Conservation (phyloP, 2,888 invertebrate species). For the Uropetala carovei region DNA sequence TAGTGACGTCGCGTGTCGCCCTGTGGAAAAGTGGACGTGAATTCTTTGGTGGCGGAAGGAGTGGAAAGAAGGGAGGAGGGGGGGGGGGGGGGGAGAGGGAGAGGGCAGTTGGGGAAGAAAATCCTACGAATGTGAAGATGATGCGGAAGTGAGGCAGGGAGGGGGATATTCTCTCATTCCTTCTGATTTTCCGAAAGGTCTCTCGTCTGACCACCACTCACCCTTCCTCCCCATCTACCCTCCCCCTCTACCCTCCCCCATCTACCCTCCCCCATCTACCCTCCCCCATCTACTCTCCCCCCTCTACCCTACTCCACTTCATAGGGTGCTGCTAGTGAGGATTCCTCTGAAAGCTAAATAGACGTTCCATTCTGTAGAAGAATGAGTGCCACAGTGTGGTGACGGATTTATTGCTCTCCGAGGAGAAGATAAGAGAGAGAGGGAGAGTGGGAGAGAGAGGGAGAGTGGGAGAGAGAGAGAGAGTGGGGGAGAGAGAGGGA, state of each 20-base stretch:
- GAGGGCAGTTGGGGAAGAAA: not conserved
- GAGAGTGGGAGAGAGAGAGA: not conserved
- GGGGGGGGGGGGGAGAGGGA: not conserved
- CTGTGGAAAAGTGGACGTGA: not conserved
- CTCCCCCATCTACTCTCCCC: not conserved
- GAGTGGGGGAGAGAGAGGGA: no score
- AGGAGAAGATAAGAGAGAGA: not conserved
- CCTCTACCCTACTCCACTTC: no score
- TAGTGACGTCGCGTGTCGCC: no score
- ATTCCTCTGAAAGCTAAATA: constrained; percentile 40
- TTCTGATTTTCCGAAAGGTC: no score
- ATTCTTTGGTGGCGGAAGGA: not conserved
- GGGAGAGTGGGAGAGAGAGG: no score
- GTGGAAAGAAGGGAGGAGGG: not conserved
- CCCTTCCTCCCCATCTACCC: not conserved
- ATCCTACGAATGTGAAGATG: not conserved
- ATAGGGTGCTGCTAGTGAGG: not conserved
- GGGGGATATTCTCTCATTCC: not conserved
- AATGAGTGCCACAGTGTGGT: constrained; percentile 5
- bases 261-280: not conserved
- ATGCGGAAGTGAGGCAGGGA: not conserved
- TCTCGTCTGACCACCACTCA: not conserved
- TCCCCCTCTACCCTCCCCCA: not conserved
- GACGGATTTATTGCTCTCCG: constrained; percentile 47
- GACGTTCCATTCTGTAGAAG: constrained; percentile 30